Base-by-base conservation (phyloP, 2,797 vertebrate species). In the Acipenser transmontanus region DNA sequence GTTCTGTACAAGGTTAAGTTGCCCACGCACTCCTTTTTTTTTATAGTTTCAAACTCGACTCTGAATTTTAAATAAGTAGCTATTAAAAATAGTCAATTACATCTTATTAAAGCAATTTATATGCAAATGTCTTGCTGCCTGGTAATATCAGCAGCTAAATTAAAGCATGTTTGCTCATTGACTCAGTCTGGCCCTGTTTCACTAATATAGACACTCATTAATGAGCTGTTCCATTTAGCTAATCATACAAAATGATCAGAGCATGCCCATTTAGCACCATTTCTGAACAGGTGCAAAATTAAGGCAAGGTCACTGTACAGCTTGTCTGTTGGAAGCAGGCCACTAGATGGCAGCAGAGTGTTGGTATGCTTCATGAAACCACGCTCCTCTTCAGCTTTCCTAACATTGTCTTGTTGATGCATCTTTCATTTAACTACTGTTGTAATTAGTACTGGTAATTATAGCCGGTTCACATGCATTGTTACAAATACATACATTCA, bases 311-410 rank as follows among this genome's bases (percentile, higher is more conserved):
- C 17, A 50, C 3, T 49, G 54, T 20, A 20, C 54, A 6, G n/a
- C n/a, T 7, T 7, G 54, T 17, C 9, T 6, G 2, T 1, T 11
- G 12, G 54, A 14, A 17, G 60, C 57, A 65, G 13, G 60, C 85
- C 93, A 88, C 90, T 85, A 92, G 93, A 89, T 92, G 92, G 92
- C 91, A 89, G 87, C 88, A 85, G 77, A 78, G 68, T 76, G 83
- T 83, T 87, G 82, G 70, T 76, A 75, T 78, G 75, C 72, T 76
- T 72, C 59, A 62, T 6, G 56, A 59, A 51, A 69, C 71, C 70
- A 6, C 8, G 50, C 14, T 50, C 34, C 34, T 34, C 34, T 34
- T 34, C 34, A 0, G 4, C 34, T 34, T 34, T 34, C 34, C 34
- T 34, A 34, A 34, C 34, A 34, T 34, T 3, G 2, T 34, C 34